phyloP scores from a whole-genome alignment of 2,888 invertebrate genomes.

The Plemyria rubiginata region DNA sequence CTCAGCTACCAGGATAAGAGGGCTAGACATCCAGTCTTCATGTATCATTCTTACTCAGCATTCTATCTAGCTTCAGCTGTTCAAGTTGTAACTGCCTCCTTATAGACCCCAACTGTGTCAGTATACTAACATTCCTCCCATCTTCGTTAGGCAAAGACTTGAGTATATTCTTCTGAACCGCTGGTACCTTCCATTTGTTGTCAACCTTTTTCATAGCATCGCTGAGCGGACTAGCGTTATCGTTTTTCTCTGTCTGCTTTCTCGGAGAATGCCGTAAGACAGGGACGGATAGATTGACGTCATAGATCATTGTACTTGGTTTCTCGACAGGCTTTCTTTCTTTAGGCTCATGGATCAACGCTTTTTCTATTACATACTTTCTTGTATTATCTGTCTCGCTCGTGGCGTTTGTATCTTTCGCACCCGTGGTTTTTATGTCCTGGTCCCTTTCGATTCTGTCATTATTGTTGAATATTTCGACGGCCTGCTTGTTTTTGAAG shows the following conservation, averaged over 20 bases:
- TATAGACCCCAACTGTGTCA: slow-evolving; percentile 89
- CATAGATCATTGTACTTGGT: slow-evolving; percentile 11
- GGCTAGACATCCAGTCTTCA: too few species aligned
- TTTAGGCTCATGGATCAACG: slow-evolving; percentile 49
- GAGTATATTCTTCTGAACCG: slow-evolving; percentile 86
- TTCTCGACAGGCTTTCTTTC: slow-evolving; percentile 23
- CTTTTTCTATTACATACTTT: slow-evolving; percentile 53
- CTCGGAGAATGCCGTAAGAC: slow-evolving; percentile 83
- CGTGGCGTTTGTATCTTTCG: background rate
- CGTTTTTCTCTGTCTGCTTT: slow-evolving; percentile 33
- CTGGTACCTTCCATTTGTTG: slow-evolving; percentile 85
- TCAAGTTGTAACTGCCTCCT: slow-evolving; percentile 87
- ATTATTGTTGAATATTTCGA: too few species aligned
- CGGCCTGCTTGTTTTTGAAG: slow-evolving; percentile 50
- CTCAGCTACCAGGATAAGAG: too few species aligned
- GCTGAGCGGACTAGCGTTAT: slow-evolving; percentile 53
- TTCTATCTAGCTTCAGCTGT: slow-evolving; percentile 85
- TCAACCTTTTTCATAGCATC: slow-evolving; percentile 74
- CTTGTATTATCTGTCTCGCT: slow-evolving; percentile 7
- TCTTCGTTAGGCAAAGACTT: slow-evolving; percentile 75
- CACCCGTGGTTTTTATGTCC: background rate
- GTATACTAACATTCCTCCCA: slow-evolving; percentile 81
- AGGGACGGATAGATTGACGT: slow-evolving; percentile 82
- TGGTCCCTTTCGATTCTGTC: background rate
- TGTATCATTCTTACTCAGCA: slow-evolving; percentile 55